Conservation (phyloP, 1,140 invertebrate species). For the Akabosia matsudoensis region DNA sequence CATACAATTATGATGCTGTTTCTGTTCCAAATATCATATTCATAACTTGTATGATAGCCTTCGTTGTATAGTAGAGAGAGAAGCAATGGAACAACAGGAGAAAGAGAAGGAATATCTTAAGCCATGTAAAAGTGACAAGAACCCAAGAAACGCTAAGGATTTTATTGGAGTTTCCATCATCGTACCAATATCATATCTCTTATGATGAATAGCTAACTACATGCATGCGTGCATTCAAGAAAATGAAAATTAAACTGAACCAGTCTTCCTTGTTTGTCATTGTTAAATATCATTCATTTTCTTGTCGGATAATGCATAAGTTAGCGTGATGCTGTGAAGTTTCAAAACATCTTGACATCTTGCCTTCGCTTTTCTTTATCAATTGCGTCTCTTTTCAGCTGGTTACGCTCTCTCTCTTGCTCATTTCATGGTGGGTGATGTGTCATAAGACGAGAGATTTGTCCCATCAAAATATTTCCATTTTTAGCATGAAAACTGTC, state of each 20-base stretch:
- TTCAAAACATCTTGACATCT: not conserved
- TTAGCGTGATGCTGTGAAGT: not conserved
- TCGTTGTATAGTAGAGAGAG: not conserved
- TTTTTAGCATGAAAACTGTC: slow-evolving; percentile 16
- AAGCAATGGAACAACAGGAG: not conserved
- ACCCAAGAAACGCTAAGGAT: no score
- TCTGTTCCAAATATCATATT: not conserved
- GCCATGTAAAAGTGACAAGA: no score
- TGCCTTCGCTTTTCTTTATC: not conserved
- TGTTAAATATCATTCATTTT: not conserved
- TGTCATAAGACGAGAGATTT: slow-evolving; percentile 7
- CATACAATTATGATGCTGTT: not conserved
- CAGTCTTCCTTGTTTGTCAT: not conserved
- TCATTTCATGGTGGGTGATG: no score
- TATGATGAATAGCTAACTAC: not conserved
- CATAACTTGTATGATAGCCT: not conserved
- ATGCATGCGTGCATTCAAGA: not conserved
- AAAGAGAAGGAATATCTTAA: no score
- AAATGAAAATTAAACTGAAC: not conserved
- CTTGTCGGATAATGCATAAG: not conserved
- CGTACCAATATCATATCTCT: not conserved
- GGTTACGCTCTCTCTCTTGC: no score
- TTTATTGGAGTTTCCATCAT: no score
- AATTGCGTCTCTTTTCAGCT: not conserved
- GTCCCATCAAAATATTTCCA: slow-evolving; percentile 12